A percentile compares a stretch with the other conserved stretches of the same genome.
Evolutionary conservation across 2,113 vertebrate genomes (phyloP).

Genomic region (Xenus cinereus): DNA sequence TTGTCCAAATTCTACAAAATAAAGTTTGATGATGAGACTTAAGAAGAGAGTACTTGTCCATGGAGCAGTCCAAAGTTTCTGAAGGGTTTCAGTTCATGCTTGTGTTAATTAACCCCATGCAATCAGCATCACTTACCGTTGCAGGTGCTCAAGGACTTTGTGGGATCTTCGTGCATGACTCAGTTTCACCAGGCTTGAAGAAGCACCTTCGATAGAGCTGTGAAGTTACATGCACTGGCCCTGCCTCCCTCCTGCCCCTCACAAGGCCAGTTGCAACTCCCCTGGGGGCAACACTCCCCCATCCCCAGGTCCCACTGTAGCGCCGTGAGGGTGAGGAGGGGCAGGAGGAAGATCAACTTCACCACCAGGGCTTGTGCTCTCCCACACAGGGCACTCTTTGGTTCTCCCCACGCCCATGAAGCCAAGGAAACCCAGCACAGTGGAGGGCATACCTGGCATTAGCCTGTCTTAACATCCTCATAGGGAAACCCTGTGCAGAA

Average conservation of each 20-base stretch:
- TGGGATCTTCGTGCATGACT: background rate
- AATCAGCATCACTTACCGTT: background rate
- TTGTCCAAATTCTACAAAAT: background rate
- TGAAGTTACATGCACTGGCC: background rate
- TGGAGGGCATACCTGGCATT: background rate
- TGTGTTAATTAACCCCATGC: background rate
- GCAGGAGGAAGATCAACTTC: background rate
- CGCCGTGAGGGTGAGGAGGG: background rate
- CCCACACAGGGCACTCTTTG: background rate
- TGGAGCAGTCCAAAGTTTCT: background rate
- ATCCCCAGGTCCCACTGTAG: background rate
- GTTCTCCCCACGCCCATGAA: rapidly evolving
- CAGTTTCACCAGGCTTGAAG: background rate
- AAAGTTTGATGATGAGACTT: background rate
- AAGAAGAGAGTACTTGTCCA: background rate
- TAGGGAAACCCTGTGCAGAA: background rate
- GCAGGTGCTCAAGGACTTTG: background rate
- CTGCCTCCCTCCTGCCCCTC: background rate
- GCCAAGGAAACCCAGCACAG: rapidly evolving
- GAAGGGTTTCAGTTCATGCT: background rate
- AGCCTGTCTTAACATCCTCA: background rate
- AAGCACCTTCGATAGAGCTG: background rate
- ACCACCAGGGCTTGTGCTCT: rapidly evolving
- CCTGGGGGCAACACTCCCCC: background rate
- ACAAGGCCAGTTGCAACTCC: background rate